These are phyloP conservation scores for Myiagra hebetior DNA, from an alignment of 2,113 vertebrate species.

Conservation along the genomic window DNA sequence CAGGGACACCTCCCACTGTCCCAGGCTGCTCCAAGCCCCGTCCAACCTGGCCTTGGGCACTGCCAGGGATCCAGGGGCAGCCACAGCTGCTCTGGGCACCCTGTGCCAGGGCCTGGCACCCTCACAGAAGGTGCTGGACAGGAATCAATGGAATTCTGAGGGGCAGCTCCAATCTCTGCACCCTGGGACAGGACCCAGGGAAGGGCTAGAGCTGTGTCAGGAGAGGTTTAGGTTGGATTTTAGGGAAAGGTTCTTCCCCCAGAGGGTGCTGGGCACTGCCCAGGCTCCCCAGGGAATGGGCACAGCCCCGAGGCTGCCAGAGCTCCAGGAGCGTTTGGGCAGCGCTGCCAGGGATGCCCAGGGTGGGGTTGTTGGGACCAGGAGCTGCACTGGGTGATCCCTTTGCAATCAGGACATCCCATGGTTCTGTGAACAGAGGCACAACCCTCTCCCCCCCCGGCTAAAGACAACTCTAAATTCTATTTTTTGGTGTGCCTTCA, in stretches of 20 bases:
- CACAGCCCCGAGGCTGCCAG: neutral
- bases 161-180: accelerated
- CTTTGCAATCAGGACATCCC: neutral
- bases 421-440: neutral
- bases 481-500: too few relatives aligned
- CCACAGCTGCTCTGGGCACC: neutral
- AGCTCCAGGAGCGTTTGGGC: neutral
- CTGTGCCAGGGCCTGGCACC: neutral
- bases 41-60: neutral
- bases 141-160: neutral
- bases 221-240: accelerated
- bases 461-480: neutral
- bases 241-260: neutral
- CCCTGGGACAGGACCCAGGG: neutral
- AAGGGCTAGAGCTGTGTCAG: accelerated
- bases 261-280: neutral
- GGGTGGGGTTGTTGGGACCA: neutral
- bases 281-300: neutral
- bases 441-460: neutral
- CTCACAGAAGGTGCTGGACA: neutral
- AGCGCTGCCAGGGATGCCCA: neutral
- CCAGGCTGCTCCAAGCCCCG: neutral
- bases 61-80: neutral
- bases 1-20: neutral
- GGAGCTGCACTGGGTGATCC: accelerated